Base-by-base conservation (phyloP, 2,888 invertebrate genomes). In the Hirtodrosophila trivittata region DNA sequence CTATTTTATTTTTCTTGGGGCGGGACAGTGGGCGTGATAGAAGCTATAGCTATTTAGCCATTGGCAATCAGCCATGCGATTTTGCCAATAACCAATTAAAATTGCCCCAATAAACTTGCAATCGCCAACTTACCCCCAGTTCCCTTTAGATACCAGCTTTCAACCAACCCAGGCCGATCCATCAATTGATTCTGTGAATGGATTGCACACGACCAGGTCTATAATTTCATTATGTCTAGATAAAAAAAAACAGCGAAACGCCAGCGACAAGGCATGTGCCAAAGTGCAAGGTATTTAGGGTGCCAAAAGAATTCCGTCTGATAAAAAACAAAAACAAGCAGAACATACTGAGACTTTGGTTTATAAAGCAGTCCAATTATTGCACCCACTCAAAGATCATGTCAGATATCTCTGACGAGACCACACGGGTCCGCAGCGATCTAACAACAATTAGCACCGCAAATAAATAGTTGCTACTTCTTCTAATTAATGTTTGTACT, bases 401-500 rank as follows among this genome's bases (percentile, higher is more conserved):
- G 58, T 66, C 52, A 18, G 32, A 39, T 32, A 8, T 28, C 14
- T 7, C 28, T 35, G 38, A 16, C 9, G 13, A 59, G 59, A 51
- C 6, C 25, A 25, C 25, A 25, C 25, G 25, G 25, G 25, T 25
- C 25, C 6, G 3, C 6, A 3, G 2, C 28, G 28, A 28, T 8
- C 28, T 28, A 21, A n/a, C 28, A 9, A 30, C 72, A 72, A 71
- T 70, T 70, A 72, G 25, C 38, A 42, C 16, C 33, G 60, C 67
- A 66, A 70, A 70, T 70, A 72, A 70, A 72, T 72, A 72, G 49
- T 46, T 58, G 41, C 14, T 28, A 3, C 58, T 28, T 28, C 28
- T 28, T 8, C 3, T 83, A 78, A 83, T 78, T 83, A 80, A 67
- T 58, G 67, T 66, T 66, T 77, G 74, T 80, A 73, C 60, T 64